Base-by-base conservation (phyloP, 2,888 invertebrate species). In the Ischnus inquisitorius region DNA sequence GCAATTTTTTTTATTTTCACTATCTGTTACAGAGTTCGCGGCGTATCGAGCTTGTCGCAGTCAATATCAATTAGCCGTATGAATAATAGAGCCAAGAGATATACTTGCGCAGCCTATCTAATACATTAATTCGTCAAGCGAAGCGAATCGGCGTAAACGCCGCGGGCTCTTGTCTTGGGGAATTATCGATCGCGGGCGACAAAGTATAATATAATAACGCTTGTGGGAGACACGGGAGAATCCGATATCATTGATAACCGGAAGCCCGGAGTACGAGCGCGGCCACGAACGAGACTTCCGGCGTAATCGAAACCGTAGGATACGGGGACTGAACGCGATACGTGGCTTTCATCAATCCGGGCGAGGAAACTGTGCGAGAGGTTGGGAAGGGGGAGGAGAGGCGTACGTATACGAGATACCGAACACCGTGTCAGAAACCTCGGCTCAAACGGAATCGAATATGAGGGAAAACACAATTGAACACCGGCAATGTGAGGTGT, bases 241-340 rank as follows among this genome's bases (percentile, higher is more conserved):
- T 82, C 62, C 60, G 86, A 85, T 79, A 83, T 79, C 69, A 46
- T 85, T 86, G 84, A 89, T 89, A 86, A 86, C 87, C 88, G 89
- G 89, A 89, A 89, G 87, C 82, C 34, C 79, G 62, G 28, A 39
- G 78, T 54, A 74, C 85, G 84, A 86, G 43, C 72, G 62, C 19
- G 79, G 79, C 80, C 82, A 79, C 82, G 84, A 34, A 34, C 34
- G 88, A 89, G 87, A 88, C 88, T 89, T 90, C 90, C 90, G 89
- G 87, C 82, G 89, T 84, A 87, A 88, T 88, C 68, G 87, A 89
- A 87, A 88, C 87, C 88, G 39, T n/a, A 28, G 51, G 43, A 41
- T 25, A 28, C 39, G 71, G 28, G 48, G 46, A 69, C 43, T 62
- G 62, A 14, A 51, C 54, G 68, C 22, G 71, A 71, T 39, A 80